Percentiles rank a stretch among this genome's conserved stretches.
These are phyloP conservation scores for Pseudochromis fuscus DNA, from an alignment of 2,797 vertebrate genomes.

Conservation along the genomic window DNA sequence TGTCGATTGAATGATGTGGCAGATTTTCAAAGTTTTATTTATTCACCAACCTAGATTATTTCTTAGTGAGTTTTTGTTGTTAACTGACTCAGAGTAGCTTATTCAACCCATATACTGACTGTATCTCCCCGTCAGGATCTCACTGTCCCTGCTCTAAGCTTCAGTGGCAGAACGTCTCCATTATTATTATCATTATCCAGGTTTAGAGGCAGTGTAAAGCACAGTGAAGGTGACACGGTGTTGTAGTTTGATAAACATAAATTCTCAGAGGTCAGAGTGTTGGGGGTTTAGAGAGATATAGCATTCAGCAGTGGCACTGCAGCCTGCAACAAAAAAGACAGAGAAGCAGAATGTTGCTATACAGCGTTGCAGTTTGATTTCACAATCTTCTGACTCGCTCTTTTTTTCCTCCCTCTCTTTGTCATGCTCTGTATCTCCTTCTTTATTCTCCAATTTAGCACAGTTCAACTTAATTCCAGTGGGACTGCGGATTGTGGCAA, in stretches of 20 bases:
- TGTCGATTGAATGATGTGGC: neutral
- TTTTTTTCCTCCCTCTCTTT: constrained; percentile 33
- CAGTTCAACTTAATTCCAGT: constrained; percentile 99
- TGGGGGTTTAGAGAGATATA: constrained; percentile 45
- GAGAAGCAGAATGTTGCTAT: constrained; percentile 18
- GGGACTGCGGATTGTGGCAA: constrained; percentile 98
- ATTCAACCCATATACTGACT: neutral
- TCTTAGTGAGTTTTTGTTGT: constrained; percentile 8
- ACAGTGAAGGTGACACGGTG: constrained; percentile 63
- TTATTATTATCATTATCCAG: constrained; percentile 44
- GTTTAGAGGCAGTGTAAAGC: constrained; percentile 47
- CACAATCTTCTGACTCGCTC: constrained; percentile 32
- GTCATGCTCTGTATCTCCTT: constrained; percentile 28
- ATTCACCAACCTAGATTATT: constrained; percentile 8
- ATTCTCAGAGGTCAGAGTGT: constrained; percentile 51
- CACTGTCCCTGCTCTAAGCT: constrained; percentile 17
- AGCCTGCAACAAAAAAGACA: constrained; percentile 40
- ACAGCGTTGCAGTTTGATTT: constrained; percentile 29
- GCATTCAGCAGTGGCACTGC: constrained; percentile 28
- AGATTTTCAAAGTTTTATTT: too few species aligned
- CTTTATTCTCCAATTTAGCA: constrained; percentile 86
- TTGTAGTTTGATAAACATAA: constrained; percentile 63
- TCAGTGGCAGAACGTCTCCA: constrained; percentile 40
- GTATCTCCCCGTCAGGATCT: neutral
- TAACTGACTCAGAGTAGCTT: constrained; percentile 5